phyloP scores from a whole-genome alignment of 2,113 vertebrate genomes.

The Elachura formosa region DNA sequence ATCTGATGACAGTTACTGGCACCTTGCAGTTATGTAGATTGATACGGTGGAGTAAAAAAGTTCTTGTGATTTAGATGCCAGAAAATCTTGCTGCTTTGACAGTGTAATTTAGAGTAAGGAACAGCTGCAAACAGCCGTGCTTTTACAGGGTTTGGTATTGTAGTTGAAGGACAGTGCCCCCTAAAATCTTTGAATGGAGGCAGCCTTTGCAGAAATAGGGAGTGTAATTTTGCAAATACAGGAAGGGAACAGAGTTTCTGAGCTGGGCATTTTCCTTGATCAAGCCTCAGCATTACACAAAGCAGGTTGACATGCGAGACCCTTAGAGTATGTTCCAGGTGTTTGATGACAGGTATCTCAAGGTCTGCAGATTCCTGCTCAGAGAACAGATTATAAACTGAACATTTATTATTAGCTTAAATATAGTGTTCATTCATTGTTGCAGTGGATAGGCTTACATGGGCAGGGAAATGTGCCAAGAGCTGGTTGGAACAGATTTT shows the following conservation, averaged over 20 bases:
- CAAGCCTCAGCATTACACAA: neutral
- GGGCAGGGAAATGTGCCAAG: neutral
- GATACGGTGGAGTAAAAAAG: neutral
- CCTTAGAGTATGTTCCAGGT: neutral
- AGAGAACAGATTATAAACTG: neutral
- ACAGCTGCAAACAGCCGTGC: neutral
- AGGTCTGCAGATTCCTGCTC: neutral
- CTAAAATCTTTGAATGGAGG: neutral
- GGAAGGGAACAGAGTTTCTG: neutral
- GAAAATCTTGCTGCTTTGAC: neutral
- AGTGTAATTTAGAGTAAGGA: neutral
- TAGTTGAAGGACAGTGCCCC: neutral
- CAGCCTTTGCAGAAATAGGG: neutral
- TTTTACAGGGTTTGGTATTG: neutral
- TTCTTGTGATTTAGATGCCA: neutral
- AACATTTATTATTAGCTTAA: neutral
- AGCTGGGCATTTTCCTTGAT: neutral
- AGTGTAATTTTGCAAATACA: neutral
- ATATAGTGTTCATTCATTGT: neutral
- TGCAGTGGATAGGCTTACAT: neutral
- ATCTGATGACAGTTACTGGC: neutral
- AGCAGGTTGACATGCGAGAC: neutral
- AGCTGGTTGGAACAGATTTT: neutral
- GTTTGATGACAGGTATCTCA: neutral
- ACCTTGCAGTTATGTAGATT: neutral